A percentile compares a stretch with the other conserved stretches of the same genome.
These are phyloP conservation scores for Anolis sagrei DNA, from an alignment of 2,113 vertebrate genomes.

Conservation along the genomic window DNA sequence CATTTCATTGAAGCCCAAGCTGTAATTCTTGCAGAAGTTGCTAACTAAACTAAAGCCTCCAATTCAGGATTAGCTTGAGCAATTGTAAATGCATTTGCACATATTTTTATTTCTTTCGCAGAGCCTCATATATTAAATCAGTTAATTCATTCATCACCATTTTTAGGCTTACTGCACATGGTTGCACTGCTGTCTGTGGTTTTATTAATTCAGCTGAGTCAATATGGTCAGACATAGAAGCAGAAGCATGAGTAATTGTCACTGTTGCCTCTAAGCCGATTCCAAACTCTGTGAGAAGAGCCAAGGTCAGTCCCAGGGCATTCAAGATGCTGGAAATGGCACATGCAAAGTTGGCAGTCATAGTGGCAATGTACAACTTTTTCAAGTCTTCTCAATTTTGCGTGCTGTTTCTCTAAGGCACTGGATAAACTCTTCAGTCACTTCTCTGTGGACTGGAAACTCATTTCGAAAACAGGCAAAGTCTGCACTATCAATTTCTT, in stretches of 20 bases:
- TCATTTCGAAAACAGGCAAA: slow-evolving; percentile 12
- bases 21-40: neutral
- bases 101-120: neutral
- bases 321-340: neutral
- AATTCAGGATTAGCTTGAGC: neutral
- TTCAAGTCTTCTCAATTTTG: neutral
- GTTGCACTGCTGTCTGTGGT: neutral
- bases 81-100: neutral
- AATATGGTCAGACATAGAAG: accelerated
- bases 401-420: neutral
- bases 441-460: slow-evolving; percentile 12
- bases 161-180: accelerated
- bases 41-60: neutral
- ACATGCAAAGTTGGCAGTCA: accelerated
- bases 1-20: accelerated
- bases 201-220: neutral
- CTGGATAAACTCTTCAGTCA: neutral
- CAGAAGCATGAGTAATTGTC: neutral
- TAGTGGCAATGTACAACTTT: neutral
- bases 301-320: slow-evolving; percentile 13
- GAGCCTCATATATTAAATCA: too few relatives aligned
- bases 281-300: neutral
- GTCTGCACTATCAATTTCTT: slow-evolving; percentile 1
- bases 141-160: neutral
- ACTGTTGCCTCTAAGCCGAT: neutral